phyloP scores from a whole-genome alignment of 2,888 invertebrate genomes.

The Spodoptera littoralis region DNA sequence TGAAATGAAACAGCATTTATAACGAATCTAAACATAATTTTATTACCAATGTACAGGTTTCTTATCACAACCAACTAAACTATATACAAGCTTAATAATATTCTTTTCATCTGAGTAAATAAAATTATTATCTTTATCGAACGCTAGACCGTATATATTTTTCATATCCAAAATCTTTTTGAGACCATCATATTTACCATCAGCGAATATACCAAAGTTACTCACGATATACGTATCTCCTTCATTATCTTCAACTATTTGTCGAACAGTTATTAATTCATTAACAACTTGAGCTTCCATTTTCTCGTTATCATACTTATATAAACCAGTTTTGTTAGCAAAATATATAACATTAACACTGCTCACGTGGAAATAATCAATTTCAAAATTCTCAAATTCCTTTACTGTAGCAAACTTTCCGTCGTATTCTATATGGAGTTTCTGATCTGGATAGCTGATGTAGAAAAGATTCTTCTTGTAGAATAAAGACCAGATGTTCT shows the following conservation, averaged over 20 bases:
- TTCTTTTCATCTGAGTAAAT: slow-evolving; percentile 72
- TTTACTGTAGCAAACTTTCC: slow-evolving; percentile 71
- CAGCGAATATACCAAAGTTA: slow-evolving; percentile 68
- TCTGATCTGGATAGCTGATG: slow-evolving; percentile 77
- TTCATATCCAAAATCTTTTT: slow-evolving; percentile 67
- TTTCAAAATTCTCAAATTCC: slow-evolving; percentile 73
- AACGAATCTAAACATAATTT: slow-evolving; percentile 1
- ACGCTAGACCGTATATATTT: slow-evolving; percentile 71
- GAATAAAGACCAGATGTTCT: slow-evolving; percentile 75
- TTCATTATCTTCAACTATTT: slow-evolving; percentile 75
- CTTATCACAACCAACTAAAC: slow-evolving; percentile 61
- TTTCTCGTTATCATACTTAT: slow-evolving; percentile 64
- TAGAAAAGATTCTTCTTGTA: slow-evolving; percentile 74
- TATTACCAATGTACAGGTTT: slow-evolving; percentile 42
- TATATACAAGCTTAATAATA: slow-evolving; percentile 67
- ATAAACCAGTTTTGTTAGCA: slow-evolving; percentile 74
- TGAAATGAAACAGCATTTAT: background rate
- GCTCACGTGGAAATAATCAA: slow-evolving; percentile 72
- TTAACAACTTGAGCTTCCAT: slow-evolving; percentile 56
- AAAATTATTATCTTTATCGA: slow-evolving; percentile 75
- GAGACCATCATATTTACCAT: slow-evolving; percentile 55
- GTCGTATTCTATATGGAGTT: slow-evolving; percentile 69
- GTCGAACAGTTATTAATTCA: slow-evolving; percentile 70
- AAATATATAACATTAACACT: slow-evolving; percentile 66
- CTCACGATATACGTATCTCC: slow-evolving; percentile 72